phyloP scores from a whole-genome alignment of 2,113 vertebrate genomes.

The Falco punctatus region DNA sequence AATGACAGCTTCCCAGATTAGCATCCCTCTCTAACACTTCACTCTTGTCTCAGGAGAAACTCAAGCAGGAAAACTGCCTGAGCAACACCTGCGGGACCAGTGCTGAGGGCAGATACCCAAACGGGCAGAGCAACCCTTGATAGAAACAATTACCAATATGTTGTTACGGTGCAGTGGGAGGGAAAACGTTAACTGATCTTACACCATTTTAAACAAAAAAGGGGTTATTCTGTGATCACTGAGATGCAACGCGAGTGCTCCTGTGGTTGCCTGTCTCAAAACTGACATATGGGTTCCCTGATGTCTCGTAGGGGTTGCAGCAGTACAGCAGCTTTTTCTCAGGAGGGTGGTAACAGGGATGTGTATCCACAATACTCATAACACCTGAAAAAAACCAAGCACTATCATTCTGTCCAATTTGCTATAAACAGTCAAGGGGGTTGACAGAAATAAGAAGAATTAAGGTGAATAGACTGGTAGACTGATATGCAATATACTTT shows the following conservation, averaged over 20 bases:
- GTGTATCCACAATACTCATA: background rate
- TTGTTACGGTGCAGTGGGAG: background rate
- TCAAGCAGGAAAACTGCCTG: background rate
- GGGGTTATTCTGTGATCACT: background rate
- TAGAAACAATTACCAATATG: background rate
- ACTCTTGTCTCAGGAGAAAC: background rate
- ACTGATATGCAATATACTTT: background rate
- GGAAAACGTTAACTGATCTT: background rate
- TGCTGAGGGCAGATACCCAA: background rate
- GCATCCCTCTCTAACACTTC: background rate
- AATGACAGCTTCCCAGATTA: background rate
- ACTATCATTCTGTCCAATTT: background rate
- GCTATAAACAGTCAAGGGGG: background rate
- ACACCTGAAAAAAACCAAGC: background rate
- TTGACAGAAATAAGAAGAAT: background rate
- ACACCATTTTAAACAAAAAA: background rate
- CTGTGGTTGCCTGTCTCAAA: background rate
- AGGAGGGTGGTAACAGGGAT: background rate
- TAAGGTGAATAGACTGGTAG: background rate
- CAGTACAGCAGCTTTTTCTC: background rate
- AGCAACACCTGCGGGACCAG: background rate
- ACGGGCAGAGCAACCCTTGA: background rate
- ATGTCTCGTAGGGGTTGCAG: background rate
- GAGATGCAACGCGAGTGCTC: accelerated
- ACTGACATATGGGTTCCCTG: background rate